Conservation (phyloP, 1,140 invertebrate genomes). For the Cotesia chilonis region DNA sequence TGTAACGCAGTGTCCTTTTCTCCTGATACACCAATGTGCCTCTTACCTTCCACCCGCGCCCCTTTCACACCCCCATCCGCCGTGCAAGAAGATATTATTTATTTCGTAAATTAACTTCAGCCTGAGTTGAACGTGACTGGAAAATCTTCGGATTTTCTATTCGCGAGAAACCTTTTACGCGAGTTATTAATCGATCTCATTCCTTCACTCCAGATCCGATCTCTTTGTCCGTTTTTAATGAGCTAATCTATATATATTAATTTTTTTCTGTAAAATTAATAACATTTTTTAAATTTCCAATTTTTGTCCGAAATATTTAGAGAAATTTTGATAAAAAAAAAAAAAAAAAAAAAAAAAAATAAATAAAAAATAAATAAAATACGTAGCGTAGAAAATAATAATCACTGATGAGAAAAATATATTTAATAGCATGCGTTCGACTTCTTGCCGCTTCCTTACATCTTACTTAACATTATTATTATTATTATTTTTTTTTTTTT, state of each 20-base stretch:
- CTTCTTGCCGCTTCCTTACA: no score
- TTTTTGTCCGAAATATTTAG: no score
- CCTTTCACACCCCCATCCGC: conserved; percentile 20
- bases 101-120: conserved; percentile 67
- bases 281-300: no score
- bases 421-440: no score
- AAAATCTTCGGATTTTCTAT: conserved; percentile 53
- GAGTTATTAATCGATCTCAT: conserved; percentile 59
- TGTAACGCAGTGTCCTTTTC: conserved; percentile 1
- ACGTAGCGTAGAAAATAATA: no score
- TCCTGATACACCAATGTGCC: not conserved
- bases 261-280: no score
- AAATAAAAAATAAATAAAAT: no score
- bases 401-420: no score
- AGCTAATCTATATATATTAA: not conserved
- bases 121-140: conserved; percentile 56
- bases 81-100: conserved; percentile 65
- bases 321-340: no score
- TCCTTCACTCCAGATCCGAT: conserved; percentile 47
- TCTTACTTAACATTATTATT: not conserved
- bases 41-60: conserved; percentile 34
- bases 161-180: conserved; percentile 48
- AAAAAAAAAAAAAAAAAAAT: no score
- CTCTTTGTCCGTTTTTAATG: conserved; percentile 39
- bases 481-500: not conserved